These are phyloP conservation scores for Eupithecia inturbata DNA, from an alignment of 2,888 invertebrate species.

Conservation along the genomic window DNA sequence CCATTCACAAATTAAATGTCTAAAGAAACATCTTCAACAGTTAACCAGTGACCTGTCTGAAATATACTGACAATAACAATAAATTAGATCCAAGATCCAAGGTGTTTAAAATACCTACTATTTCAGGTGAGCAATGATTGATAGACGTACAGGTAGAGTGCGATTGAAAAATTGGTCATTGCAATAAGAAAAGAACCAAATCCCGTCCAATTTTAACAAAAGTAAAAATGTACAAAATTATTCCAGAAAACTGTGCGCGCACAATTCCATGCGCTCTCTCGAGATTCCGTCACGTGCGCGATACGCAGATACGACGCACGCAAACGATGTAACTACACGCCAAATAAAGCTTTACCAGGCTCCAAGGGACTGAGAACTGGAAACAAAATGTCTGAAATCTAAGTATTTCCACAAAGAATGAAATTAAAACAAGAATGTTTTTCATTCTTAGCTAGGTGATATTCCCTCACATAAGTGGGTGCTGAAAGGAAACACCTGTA, in stretches of 20 bases:
- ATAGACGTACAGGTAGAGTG: background rate
- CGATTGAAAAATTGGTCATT: background rate
- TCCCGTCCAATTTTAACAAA: background rate
- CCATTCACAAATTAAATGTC: background rate
- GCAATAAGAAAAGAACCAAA: background rate
- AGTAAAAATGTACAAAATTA: background rate
- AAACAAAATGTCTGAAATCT: constrained; percentile 13
- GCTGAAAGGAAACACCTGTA: no score
- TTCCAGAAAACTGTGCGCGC: constrained; percentile 9
- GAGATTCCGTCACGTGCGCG: constrained; percentile 74
- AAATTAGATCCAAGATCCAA: background rate
- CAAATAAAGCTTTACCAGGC: constrained; percentile 39
- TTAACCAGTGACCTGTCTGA: background rate
- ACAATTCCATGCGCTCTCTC: constrained; percentile 24
- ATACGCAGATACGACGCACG: constrained; percentile 55
- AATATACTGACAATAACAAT: background rate
- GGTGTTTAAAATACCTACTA: background rate
- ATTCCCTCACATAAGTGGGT: no score
- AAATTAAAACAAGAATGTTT: background rate
- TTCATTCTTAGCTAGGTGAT: background rate
- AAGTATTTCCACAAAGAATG: background rate
- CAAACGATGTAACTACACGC: constrained; percentile 51
- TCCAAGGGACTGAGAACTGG: constrained; percentile 15
- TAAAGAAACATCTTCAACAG: background rate
- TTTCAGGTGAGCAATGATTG: background rate